These are phyloP conservation scores for Lottia gigantea DNA, from an alignment of 2,888 invertebrate genomes.

Conservation along the genomic window DNA sequence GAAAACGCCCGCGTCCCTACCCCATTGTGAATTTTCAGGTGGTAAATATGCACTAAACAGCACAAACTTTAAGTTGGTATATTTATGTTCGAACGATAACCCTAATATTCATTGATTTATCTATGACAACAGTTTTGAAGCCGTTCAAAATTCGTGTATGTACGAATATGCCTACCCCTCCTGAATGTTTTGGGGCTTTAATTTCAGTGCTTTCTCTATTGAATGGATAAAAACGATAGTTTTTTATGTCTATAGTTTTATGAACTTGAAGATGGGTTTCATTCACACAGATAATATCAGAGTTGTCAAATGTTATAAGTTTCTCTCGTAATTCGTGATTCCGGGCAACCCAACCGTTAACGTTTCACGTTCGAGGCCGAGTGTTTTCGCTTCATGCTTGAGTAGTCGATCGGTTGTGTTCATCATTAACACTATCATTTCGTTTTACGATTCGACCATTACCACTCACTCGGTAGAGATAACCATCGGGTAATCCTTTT, in stretches of 20 bases:
- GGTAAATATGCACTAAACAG: background rate
- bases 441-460: background rate
- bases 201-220: background rate
- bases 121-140: background rate
- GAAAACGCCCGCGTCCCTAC: background rate
- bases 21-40: background rate
- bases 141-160: background rate
- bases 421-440: no score
- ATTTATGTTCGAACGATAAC: no score
- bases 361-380: background rate
- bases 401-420: no score
- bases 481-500: background rate
- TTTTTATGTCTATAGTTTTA: no score
- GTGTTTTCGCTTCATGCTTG: background rate
- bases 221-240: background rate
- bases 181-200: background rate
- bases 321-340: no score
- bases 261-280: no score
- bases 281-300: no score
- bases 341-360: no score
- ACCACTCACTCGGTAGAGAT: background rate
- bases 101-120: background rate
- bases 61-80: background rate
- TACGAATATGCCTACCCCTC: background rate
- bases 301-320: no score